phyloP scores from a whole-genome alignment of 2,888 invertebrate genomes.

The Lapara coniferarum region DNA sequence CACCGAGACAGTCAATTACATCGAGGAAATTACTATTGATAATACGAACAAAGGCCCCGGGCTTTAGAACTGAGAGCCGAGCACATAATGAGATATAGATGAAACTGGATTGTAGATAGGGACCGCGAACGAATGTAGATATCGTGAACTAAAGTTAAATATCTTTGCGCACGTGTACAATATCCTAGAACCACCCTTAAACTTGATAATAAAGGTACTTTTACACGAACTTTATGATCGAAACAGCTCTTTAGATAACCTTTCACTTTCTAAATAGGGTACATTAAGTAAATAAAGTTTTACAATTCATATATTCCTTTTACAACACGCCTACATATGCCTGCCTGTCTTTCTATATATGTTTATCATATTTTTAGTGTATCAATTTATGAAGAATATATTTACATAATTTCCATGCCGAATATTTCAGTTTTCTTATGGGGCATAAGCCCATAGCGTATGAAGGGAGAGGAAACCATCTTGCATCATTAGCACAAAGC shows the following conservation, averaged over 20 bases:
- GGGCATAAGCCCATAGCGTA: too few relatives aligned
- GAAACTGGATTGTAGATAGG: slow-evolving; percentile 3
- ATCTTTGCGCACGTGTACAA: slow-evolving; percentile 4
- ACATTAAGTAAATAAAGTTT: background rate
- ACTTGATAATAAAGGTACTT: background rate
- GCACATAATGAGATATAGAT: slow-evolving; percentile 18
- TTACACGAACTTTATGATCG: background rate
- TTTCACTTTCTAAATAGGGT: slow-evolving; percentile 1
- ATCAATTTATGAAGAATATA: too few relatives aligned
- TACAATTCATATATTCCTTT: background rate
- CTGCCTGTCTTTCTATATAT: too few relatives aligned
- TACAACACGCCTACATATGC: background rate
- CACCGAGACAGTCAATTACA: too few relatives aligned
- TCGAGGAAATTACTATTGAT: slow-evolving; percentile 18
- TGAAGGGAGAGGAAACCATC: too few relatives aligned
- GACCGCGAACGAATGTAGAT: background rate
- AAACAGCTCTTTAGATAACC: slow-evolving; percentile 1
- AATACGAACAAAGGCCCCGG: slow-evolving; percentile 17
- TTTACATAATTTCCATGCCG: too few relatives aligned
- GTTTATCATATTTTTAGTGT: too few relatives aligned
- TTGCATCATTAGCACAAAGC: too few relatives aligned
- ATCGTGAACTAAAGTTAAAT: slow-evolving; percentile 1
- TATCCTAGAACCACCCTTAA: background rate
- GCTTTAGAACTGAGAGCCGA: slow-evolving; percentile 5
- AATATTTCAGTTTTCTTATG: too few relatives aligned